phyloP scores from a whole-genome alignment of 2,888 invertebrate species.

The Drosophila macrospina region DNA sequence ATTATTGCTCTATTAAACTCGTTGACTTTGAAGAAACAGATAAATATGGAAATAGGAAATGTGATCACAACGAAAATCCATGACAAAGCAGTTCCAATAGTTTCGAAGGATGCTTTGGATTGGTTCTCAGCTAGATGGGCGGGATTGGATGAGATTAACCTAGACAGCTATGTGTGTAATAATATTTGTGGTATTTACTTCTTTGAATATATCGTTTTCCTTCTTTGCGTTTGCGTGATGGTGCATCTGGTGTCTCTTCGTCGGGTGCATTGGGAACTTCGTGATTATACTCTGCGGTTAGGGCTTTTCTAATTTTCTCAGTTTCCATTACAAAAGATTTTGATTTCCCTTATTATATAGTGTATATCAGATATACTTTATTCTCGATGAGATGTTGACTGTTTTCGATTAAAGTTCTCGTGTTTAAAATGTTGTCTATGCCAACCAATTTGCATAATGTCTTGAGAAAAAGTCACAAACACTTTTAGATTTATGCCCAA shows the following conservation, averaged over 20 bases:
- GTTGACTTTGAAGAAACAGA: conserved; percentile 84
- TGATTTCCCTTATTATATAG: neutral
- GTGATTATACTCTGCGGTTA: neutral
- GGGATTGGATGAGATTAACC: too few relatives aligned
- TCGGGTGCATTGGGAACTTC: neutral
- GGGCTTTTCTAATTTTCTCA: neutral
- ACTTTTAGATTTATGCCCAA: conserved; percentile 70
- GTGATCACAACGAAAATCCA: conserved; percentile 50
- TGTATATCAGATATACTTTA: neutral
- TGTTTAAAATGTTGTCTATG: conserved; percentile 21
- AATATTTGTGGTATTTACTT: conserved; percentile 24
- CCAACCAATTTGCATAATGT: conserved; percentile 56
- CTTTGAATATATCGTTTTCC: conserved; percentile 51
- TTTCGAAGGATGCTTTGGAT: conserved; percentile 41
- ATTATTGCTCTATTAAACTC: conserved; percentile 88
- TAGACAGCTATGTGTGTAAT: fast-evolving
- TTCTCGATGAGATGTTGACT: conserved; percentile 9
- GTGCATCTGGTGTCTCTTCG: neutral
- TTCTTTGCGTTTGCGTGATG: neutral
- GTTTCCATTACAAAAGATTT: conserved; percentile 14
- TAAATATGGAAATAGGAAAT: conserved; percentile 76
- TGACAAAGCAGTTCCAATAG: conserved; percentile 22
- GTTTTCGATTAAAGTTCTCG: neutral
- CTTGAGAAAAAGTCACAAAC: conserved; percentile 37
- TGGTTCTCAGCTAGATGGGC: conserved; percentile 43